Conservation (phyloP, 2,888 invertebrate species). For the Tanytarsus gracilentus region DNA sequence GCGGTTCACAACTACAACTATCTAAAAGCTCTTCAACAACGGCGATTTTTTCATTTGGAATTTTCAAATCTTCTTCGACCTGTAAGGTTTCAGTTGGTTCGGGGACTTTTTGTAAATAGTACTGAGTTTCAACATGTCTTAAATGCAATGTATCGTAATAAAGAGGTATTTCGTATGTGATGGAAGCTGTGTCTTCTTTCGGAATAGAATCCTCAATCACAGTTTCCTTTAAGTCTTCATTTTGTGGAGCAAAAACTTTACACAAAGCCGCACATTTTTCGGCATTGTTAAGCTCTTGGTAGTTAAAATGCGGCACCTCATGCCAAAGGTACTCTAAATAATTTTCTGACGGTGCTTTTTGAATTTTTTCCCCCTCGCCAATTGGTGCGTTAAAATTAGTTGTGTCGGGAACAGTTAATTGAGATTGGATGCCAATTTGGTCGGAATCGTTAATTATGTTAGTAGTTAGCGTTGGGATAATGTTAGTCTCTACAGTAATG, state of each 20-base stretch:
- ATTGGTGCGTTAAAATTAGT: neutral
- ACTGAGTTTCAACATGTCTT: conserved; percentile 2
- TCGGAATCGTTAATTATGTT: neutral
- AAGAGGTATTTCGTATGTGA: neutral
- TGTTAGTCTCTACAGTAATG: neutral
- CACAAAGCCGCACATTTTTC: conserved; percentile 2
- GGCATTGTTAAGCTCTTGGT: conserved; percentile 7
- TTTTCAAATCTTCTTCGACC: no score
- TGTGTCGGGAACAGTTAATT: neutral
- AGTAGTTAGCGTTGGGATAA: neutral
- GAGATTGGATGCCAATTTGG: neutral
- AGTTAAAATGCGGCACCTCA: conserved; percentile 6
- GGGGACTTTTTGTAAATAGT: neutral
- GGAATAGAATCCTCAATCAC: neutral
- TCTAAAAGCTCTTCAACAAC: no score
- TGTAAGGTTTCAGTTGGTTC: no score
- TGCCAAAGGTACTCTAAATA: conserved; percentile 4
- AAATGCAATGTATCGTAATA: conserved; percentile 4
- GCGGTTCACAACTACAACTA: no score
- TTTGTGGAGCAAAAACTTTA: conserved; percentile 4
- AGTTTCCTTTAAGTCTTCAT: neutral
- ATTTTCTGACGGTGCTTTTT: neutral
- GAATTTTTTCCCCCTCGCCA: neutral
- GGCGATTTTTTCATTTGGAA: no score
- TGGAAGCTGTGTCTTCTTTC: neutral